These are phyloP conservation scores for Oligia strigilis DNA, from an alignment of 2,888 invertebrate species.

Conservation along the genomic window DNA sequence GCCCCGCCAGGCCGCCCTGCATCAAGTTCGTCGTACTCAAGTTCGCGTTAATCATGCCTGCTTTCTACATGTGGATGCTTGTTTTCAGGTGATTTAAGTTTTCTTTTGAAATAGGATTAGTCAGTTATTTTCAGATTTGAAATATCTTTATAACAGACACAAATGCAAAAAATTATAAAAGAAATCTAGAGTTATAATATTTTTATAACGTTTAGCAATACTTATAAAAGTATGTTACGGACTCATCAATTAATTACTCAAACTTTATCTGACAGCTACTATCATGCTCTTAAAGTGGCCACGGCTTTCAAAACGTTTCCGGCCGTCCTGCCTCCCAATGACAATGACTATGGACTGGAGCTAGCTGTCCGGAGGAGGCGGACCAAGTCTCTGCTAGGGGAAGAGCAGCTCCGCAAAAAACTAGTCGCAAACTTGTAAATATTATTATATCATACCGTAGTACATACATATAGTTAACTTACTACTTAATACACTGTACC, in stretches of 20 bases:
- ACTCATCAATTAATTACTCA: neutral
- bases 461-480: neutral
- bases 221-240: neutral
- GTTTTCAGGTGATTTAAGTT: constrained; percentile 80
- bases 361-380: constrained; percentile 86
- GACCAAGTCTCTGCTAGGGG: constrained; percentile 86
- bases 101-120: neutral
- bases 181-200: neutral
- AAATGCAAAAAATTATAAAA: neutral
- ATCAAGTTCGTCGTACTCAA: constrained; percentile 88
- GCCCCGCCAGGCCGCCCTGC: constrained; percentile 85
- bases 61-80: constrained; percentile 89
- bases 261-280: constrained; percentile 76
- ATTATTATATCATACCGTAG: constrained; percentile 3
- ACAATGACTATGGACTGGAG: constrained; percentile 84
- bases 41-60: constrained; percentile 83
- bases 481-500: neutral
- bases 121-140: neutral
- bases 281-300: constrained; percentile 81
- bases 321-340: constrained; percentile 70
- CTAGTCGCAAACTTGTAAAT: constrained; percentile 83
- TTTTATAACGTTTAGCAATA: neutral
- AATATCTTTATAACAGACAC: neutral
- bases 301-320: constrained; percentile 82
- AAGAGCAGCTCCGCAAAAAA: constrained; percentile 83